Evolutionary conservation across 1,140 invertebrate species (phyloP).

Genomic region (Mesaphorura yosii): DNA sequence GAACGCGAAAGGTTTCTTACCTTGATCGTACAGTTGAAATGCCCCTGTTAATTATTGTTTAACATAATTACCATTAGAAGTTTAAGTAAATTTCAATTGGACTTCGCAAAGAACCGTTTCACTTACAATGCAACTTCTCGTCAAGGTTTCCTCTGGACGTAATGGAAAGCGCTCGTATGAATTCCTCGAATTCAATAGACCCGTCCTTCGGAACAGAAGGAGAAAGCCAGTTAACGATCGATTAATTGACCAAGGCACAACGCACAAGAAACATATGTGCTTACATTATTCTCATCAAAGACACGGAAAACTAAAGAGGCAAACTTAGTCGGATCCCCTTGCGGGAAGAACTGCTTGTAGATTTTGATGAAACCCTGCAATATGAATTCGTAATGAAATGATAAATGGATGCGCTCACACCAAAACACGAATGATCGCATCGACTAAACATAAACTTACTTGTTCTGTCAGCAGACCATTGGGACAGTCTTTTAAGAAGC

Average conservation of each 20-base stretch:
- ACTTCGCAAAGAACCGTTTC: background rate
- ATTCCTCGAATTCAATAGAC: conserved; percentile 95
- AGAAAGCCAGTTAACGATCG: background rate
- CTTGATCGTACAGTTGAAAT: conserved; percentile 91
- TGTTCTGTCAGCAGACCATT: conserved; percentile 83
- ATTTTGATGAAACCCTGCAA: conserved; percentile 54
- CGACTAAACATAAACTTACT: no score
- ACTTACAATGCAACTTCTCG: conserved; percentile 93
- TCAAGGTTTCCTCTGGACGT: conserved; percentile 92
- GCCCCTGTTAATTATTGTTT: conserved; percentile 56
- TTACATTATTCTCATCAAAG: conserved; percentile 56
- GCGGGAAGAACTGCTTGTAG: conserved; percentile 57
- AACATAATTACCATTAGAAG: background rate
- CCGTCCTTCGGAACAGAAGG: conserved; percentile 61
- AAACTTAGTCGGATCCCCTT: conserved; percentile 54
- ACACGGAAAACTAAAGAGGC: conserved; percentile 54
- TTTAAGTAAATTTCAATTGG: background rate
- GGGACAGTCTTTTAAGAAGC: conserved; percentile 85
- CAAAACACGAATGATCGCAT: no score
- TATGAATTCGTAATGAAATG: conserved; percentile 28
- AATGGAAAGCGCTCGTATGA: conserved; percentile 86
- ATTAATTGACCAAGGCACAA: background rate
- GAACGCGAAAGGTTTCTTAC: conserved; percentile 64
- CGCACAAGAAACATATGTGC: conserved; percentile 16
- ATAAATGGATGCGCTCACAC: conserved; percentile 28